phyloP scores from a whole-genome alignment of 2,888 invertebrate genomes.

The Nymphalis polychloros region DNA sequence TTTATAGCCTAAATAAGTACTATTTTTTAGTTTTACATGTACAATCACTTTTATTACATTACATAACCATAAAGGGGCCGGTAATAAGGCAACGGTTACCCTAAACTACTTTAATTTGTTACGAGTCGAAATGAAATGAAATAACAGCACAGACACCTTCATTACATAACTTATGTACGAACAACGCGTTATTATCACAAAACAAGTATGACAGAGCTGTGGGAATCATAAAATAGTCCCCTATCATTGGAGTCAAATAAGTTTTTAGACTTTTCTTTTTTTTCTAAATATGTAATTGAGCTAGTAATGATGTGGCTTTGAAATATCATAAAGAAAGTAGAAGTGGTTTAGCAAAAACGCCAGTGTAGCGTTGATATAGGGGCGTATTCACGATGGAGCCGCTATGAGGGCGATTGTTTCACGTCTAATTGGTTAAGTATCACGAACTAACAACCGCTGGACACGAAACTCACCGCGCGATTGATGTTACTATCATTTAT shows the following conservation, averaged over 20 bases:
- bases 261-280: conserved; percentile 61
- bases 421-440: conserved; percentile 79
- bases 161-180: conserved; percentile 67
- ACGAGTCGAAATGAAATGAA: conserved; percentile 53
- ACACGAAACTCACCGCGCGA: conserved; percentile 62
- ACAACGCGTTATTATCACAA: conserved; percentile 65
- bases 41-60: conserved; percentile 15
- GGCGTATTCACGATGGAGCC: conserved; percentile 73
- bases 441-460: conserved; percentile 68
- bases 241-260: conserved; percentile 62
- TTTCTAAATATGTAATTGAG: conserved; percentile 61
- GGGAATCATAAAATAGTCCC: conserved; percentile 75
- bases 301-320: conserved; percentile 72
- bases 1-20: not conserved
- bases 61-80: conserved; percentile 32
- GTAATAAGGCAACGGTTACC: conserved; percentile 50
- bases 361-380: conserved; percentile 68
- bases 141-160: conserved; percentile 57
- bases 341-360: conserved; percentile 69
- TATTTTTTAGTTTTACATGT: not conserved
- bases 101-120: conserved; percentile 61
- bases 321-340: conserved; percentile 76
- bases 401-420: conserved; percentile 79
- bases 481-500: conserved; percentile 45
- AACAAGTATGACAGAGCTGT: conserved; percentile 68